Evolutionary conservation across 2,113 vertebrate species (phyloP).

Genomic region (Otus sunia): DNA sequence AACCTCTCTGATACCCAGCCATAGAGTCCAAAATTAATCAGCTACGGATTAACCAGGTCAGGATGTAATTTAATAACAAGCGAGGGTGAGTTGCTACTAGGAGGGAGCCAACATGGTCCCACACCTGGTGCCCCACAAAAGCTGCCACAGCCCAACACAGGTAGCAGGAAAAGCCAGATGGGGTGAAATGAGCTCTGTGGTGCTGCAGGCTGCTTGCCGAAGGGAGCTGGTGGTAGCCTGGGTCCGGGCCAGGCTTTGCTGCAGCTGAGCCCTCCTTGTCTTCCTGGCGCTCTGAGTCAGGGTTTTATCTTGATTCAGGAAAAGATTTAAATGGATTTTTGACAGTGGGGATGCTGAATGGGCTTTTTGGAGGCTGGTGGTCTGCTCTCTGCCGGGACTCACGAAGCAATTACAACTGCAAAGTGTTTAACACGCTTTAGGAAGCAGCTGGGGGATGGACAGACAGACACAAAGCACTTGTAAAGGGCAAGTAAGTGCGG

Average conservation of each 20-base stretch:
- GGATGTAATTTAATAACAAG: constrained; percentile 63
- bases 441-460: fast-evolving
- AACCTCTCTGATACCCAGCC: constrained; percentile 42
- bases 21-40: constrained; percentile 59
- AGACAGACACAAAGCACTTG: background rate
- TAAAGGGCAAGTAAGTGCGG: fast-evolving
- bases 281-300: fast-evolving
- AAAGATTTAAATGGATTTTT: background rate
- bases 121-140: background rate
- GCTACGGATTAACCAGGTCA: constrained; percentile 63
- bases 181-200: background rate
- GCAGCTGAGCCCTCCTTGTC: background rate
- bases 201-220: background rate
- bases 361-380: background rate
- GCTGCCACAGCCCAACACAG: background rate
- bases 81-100: background rate
- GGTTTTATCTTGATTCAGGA: background rate
- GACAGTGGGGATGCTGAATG: background rate
- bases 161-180: background rate
- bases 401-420: fast-evolving
- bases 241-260: background rate
- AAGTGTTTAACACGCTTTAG: fast-evolving
- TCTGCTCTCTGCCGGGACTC: fast-evolving
- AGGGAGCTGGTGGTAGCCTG: background rate
- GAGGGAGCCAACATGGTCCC: background rate